A percentile compares a stretch with the other conserved stretches of the same genome.
phyloP scores from a whole-genome alignment of 2,797 vertebrate species.

The Telmatherina bonti region DNA sequence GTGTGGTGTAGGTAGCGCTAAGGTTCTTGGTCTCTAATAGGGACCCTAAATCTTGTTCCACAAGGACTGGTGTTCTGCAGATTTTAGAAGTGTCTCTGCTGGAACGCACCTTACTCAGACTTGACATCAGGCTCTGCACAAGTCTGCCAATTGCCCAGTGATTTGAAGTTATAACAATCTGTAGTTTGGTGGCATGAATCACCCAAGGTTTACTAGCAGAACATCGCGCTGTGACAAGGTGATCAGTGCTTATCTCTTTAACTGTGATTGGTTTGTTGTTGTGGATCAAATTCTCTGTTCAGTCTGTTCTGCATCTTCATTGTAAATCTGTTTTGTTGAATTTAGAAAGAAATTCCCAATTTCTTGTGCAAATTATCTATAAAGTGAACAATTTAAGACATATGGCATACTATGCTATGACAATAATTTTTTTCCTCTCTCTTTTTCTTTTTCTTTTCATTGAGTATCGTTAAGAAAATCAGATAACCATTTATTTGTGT shows the following conservation, averaged over 20 bases:
- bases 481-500: too few relatives aligned
- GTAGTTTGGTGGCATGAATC: background rate
- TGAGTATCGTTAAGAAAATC: too few relatives aligned
- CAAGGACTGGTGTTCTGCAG: background rate
- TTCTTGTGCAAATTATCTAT: conserved; percentile 8
- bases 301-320: background rate
- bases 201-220: background rate
- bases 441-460: too few relatives aligned
- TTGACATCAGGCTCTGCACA: too few relatives aligned
- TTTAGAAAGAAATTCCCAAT: conserved; percentile 2
- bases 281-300: background rate
- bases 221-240: too few relatives aligned
- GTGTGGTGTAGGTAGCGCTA: background rate
- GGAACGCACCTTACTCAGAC: too few relatives aligned
- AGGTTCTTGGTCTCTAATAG: background rate
- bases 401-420: too few relatives aligned
- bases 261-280: background rate
- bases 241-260: background rate
- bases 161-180: too few relatives aligned
- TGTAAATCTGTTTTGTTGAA: conserved; percentile 3
- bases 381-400: too few relatives aligned
- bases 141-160: too few relatives aligned
- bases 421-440: too few relatives aligned
- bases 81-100: background rate
- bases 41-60: background rate